phyloP scores from a whole-genome alignment of 2,113 vertebrate genomes.

The Hiodon alosoides region DNA sequence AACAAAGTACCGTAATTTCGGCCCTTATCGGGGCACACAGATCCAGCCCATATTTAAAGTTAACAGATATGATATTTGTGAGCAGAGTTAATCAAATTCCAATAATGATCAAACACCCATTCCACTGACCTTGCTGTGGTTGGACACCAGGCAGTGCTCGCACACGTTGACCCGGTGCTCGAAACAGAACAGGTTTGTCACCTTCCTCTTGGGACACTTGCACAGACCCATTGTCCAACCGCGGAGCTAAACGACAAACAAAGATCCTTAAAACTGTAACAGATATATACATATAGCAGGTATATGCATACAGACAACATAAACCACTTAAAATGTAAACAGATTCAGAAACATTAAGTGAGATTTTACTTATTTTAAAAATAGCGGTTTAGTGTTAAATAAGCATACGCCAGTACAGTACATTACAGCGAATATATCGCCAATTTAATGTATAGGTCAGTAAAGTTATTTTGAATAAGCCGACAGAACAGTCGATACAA shows the following conservation, averaged over 20 bases:
- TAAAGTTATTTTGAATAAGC: too few species aligned
- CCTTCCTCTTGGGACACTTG: constrained; percentile 89
- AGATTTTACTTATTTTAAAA: background rate
- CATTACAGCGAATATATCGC: too few species aligned
- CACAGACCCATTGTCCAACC: constrained; percentile 79
- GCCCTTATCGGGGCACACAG: too few species aligned
- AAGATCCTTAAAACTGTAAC: background rate
- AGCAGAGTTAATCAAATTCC: background rate
- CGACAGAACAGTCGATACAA: too few species aligned
- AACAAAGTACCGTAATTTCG: too few species aligned
- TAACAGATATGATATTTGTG: background rate
- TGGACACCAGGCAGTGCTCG: constrained; percentile 84
- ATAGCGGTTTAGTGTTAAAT: background rate
- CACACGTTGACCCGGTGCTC: constrained; percentile 90
- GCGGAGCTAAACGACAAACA: constrained; percentile 16
- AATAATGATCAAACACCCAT: background rate
- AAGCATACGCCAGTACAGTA: background rate
- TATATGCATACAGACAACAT: background rate
- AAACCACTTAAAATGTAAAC: background rate
- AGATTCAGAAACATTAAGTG: background rate
- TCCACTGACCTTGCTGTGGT: constrained; percentile 79
- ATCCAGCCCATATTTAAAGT: too few species aligned
- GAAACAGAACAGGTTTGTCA: constrained; percentile 89
- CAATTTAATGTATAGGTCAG: too few species aligned
- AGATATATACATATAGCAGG: background rate